Evolutionary conservation across 1,140 invertebrate genomes (phyloP).

Genomic region (Tetramorium simillimum): DNA sequence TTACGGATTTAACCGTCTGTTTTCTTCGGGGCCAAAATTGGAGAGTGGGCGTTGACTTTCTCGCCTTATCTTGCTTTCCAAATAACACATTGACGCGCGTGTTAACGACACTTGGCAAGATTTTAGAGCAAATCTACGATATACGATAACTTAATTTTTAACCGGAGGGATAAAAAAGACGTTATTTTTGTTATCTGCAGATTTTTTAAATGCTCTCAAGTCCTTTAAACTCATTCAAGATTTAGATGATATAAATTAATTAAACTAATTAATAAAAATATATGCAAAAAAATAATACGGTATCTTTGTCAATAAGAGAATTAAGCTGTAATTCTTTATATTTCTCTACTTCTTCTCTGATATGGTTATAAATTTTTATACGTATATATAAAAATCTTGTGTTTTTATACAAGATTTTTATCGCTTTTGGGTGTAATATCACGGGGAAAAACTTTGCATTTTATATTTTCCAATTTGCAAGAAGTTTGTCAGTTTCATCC

Average conservation of each 20-base stretch:
- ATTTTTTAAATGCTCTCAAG: neutral
- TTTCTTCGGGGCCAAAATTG: slow-evolving; percentile 8
- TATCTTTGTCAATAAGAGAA: neutral
- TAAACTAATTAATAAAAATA: neutral
- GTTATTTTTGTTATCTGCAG: neutral
- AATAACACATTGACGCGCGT: neutral
- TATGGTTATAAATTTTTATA: neutral
- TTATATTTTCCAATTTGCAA: slow-evolving; percentile 76
- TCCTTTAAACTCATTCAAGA: neutral
- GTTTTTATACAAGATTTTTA: neutral
- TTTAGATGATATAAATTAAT: neutral
- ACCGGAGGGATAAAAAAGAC: neutral
- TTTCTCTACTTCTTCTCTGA: neutral
- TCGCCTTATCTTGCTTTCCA: slow-evolving; percentile 2
- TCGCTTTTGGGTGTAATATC: neutral
- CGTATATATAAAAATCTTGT: neutral
- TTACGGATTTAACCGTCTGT: slow-evolving; percentile 45
- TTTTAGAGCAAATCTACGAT: neutral
- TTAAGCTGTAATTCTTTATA: neutral
- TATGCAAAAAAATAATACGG: neutral
- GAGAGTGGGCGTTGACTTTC: slow-evolving; percentile 9
- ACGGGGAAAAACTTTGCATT: slow-evolving; percentile 63
- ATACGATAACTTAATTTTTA: neutral
- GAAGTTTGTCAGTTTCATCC: slow-evolving; percentile 59
- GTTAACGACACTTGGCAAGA: neutral